These are phyloP conservation scores for Littorina saxatilis DNA, from an alignment of 1,140 invertebrate species.

Conservation along the genomic window DNA sequence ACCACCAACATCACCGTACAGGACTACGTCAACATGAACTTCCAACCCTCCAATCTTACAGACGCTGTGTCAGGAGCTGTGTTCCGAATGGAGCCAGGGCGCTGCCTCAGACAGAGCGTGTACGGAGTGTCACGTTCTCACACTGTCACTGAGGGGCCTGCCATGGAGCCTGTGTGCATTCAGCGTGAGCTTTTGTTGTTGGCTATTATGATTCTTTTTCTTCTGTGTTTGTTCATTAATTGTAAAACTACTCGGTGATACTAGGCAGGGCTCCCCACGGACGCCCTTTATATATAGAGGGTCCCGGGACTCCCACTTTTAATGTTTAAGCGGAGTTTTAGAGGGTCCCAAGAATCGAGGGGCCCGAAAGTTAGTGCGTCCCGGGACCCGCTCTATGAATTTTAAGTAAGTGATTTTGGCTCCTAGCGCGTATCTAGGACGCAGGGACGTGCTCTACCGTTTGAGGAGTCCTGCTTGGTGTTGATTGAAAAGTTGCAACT, in stretches of 20 bases:
- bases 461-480: no score
- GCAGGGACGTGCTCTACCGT: no score
- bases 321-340: no score
- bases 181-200: conserved; percentile 25
- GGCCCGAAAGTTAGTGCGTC: no score
- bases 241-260: neutral
- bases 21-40: conserved; percentile 33
- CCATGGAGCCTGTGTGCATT: conserved; percentile 41
- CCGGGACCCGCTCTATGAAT: no score
- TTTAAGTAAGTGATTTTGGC: no score
- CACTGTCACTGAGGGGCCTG: conserved; percentile 34
- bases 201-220: neutral
- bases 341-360: no score
- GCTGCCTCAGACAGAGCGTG: conserved; percentile 42
- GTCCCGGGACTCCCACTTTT: no score
- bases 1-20: conserved; percentile 31
- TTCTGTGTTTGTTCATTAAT: neutral
- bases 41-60: neutral
- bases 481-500: no score
- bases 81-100: conserved; percentile 50
- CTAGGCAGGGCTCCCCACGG: no score
- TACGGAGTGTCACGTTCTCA: conserved; percentile 39
- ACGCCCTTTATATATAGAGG: no score
- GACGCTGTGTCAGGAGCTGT: conserved; percentile 7
- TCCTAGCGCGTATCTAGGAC: no score